phyloP scores from a whole-genome alignment of 2,888 invertebrate genomes.

The Eristalis tenax region DNA sequence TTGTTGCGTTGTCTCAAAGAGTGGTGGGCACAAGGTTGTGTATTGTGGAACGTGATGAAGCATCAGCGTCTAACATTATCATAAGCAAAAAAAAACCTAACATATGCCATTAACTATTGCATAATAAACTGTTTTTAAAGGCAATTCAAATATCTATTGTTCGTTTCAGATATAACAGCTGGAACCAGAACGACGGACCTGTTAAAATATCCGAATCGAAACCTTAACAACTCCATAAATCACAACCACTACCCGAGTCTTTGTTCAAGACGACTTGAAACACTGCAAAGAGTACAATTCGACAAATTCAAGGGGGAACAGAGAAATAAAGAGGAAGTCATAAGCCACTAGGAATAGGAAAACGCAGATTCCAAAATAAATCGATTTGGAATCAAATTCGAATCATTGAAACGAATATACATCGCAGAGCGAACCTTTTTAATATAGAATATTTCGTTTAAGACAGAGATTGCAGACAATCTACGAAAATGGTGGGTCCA shows the following conservation, averaged over 20 bases:
- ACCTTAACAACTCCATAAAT: slow-evolving; percentile 16
- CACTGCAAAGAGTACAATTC: slow-evolving; percentile 15
- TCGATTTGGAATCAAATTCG: slow-evolving; percentile 12
- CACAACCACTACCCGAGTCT: slow-evolving; percentile 37
- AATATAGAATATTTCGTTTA: slow-evolving; percentile 23
- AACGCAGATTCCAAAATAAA: neutral
- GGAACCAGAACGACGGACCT: slow-evolving; percentile 61
- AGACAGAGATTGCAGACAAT: slow-evolving; percentile 52
- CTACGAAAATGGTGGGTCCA: slow-evolving; percentile 86
- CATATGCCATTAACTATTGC: slow-evolving; percentile 17
- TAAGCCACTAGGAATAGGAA: neutral
- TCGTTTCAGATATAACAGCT: slow-evolving; percentile 67
- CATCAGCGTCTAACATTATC: neutral
- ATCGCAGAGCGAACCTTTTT: neutral
- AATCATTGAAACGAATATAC: slow-evolving; percentile 27
- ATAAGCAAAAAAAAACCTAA: neutral
- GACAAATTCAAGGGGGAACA: neutral
- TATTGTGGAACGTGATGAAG: neutral
- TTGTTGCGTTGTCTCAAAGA: slow-evolving; percentile 21
- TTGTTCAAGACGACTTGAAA: slow-evolving; percentile 54
- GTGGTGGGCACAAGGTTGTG: neutral
- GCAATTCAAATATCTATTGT: slow-evolving; percentile 58
- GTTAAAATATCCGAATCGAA: slow-evolving; percentile 35
- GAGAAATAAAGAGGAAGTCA: neutral
- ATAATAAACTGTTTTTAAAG: slow-evolving; percentile 25